These are phyloP conservation scores for Drosophila virilis DNA, from an alignment of 1,140 invertebrate genomes.

Conservation along the genomic window DNA sequence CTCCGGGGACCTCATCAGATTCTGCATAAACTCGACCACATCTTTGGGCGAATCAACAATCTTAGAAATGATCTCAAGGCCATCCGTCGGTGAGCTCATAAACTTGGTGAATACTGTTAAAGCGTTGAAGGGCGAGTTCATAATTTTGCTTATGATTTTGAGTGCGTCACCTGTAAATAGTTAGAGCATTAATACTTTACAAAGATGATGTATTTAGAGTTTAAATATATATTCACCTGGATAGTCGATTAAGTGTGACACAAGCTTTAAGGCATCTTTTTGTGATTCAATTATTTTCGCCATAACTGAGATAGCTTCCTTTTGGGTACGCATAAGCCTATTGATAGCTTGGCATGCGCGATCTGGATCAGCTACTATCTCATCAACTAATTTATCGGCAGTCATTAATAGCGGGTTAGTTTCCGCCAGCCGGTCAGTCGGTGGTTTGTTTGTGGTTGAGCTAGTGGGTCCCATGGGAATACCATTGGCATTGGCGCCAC, in stretches of 20 bases:
- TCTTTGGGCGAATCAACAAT: constrained; percentile 82
- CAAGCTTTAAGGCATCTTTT: constrained; percentile 77
- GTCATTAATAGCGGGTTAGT: constrained; percentile 76
- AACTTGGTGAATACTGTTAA: constrained; percentile 84
- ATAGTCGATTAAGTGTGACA: constrained; percentile 80
- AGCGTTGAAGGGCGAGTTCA: constrained; percentile 84
- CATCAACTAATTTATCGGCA: constrained; percentile 75
- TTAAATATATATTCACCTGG: constrained; percentile 56
- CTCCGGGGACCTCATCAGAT: constrained; percentile 81
- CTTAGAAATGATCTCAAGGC: constrained; percentile 83
- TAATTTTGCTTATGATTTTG: constrained; percentile 84
- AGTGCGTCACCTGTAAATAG: constrained; percentile 71
- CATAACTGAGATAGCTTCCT: constrained; percentile 76
- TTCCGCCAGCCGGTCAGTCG: constrained; percentile 22
- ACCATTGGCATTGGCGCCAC: constrained; percentile 38
- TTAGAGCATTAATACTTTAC: background rate
- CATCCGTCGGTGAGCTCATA: constrained; percentile 83
- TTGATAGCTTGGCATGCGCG: constrained; percentile 77
- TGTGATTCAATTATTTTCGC: constrained; percentile 81
- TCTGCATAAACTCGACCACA: constrained; percentile 81
- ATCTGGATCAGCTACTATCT: constrained; percentile 79
- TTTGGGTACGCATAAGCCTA: constrained; percentile 77
- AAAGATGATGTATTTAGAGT: background rate
- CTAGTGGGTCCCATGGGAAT: constrained; percentile 26
- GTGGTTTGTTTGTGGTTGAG: constrained; percentile 31